phyloP scores from a whole-genome alignment of 2,113 vertebrate species.

The Rhinolophus sinicus region DNA sequence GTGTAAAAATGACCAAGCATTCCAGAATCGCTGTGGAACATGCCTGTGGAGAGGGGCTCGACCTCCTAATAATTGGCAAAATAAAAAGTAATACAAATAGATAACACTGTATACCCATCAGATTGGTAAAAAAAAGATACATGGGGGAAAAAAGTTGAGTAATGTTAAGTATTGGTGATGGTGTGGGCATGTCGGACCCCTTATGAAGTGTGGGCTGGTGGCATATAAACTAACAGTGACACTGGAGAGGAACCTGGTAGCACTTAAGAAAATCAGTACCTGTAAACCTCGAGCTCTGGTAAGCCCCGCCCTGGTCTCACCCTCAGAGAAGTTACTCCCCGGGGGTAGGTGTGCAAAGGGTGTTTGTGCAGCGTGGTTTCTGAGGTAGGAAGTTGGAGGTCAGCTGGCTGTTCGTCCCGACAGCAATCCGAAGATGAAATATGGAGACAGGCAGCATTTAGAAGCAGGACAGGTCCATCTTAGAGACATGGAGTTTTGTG shows the following conservation, averaged over 20 bases:
- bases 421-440: neutral
- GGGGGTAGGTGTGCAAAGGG: too few species aligned
- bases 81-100: neutral
- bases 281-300: too few species aligned
- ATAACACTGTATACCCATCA: neutral
- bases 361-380: neutral
- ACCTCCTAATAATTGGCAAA: neutral
- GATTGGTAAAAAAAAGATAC: neutral
- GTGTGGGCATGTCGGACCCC: too few species aligned
- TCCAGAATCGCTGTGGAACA: fast-evolving
- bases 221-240: fast-evolving
- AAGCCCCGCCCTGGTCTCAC: neutral
- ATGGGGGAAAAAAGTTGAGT: neutral
- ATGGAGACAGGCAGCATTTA: neutral
- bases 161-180: neutral
- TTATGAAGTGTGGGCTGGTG: neutral
- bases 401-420: neutral
- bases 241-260: too few species aligned
- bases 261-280: fast-evolving
- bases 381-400: neutral
- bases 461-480: neutral
- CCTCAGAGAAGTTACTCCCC: too few species aligned
- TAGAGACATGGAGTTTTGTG: neutral
- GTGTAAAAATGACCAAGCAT: neutral
- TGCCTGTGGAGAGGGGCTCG: fast-evolving